Evolutionary conservation across 2,888 invertebrate species (phyloP).

Genomic region (Drosophila longiperda): DNA sequence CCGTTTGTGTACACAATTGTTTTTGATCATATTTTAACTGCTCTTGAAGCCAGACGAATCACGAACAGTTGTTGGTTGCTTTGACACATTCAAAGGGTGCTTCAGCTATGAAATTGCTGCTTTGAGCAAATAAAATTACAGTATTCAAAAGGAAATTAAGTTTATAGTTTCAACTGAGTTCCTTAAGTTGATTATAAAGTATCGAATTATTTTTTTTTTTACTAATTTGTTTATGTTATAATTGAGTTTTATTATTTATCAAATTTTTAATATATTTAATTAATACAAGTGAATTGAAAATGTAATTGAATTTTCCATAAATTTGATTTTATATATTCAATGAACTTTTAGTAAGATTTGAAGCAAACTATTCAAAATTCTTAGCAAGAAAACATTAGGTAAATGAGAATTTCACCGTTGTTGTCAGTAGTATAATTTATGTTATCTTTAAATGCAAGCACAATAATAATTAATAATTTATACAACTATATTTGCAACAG

Average conservation of each 20-base stretch:
- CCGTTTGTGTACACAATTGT: slow-evolving; percentile 44
- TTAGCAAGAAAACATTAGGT: slow-evolving; percentile 1
- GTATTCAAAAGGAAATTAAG: not conserved
- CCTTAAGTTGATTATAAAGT: not conserved
- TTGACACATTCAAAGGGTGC: slow-evolving; percentile 58
- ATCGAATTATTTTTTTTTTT: not conserved
- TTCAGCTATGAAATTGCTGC: slow-evolving; percentile 16
- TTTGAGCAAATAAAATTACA: slow-evolving; percentile 15
- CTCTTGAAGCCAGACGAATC: slow-evolving; percentile 54
- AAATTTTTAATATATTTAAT: not conserved
- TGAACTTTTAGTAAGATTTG: not conserved
- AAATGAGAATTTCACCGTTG: slow-evolving; percentile 27
- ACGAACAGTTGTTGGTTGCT: slow-evolving; percentile 40
- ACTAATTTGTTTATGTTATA: not conserved
- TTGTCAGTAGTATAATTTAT: slow-evolving; percentile 32
- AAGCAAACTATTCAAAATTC: not conserved
- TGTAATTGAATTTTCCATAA: not conserved
- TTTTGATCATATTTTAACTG: slow-evolving; percentile 61
- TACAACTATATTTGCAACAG: slow-evolving; percentile 10
- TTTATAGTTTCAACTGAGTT: not conserved
- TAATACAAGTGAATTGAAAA: not conserved
- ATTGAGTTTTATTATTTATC: not conserved
- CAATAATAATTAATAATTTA: slow-evolving; percentile 34
- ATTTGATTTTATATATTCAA: slow-evolving; percentile 1
- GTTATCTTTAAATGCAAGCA: slow-evolving; percentile 31